Evolutionary conservation across 2,888 invertebrate genomes (phyloP).

Genomic region (Perizoma affinitatum): DNA sequence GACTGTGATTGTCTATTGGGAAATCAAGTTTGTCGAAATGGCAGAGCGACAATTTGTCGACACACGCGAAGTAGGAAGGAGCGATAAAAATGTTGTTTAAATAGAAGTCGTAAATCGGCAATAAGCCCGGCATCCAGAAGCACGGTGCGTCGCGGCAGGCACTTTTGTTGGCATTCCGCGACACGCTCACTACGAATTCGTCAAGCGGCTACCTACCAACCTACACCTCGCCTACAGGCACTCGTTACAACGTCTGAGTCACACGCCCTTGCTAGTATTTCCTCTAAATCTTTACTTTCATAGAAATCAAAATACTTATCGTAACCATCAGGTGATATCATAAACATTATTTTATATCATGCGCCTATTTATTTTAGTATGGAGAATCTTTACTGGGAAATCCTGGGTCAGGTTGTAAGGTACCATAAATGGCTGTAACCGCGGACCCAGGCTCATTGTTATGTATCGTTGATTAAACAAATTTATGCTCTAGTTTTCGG

Average conservation of each 20-base stretch:
- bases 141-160: conserved; percentile 35
- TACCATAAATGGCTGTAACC: conserved; percentile 1
- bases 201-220: conserved; percentile 39
- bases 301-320: conserved; percentile 19
- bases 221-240: conserved; percentile 35
- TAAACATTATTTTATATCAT: conserved; percentile 8
- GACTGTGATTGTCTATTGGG: conserved; percentile 18
- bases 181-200: conserved; percentile 44
- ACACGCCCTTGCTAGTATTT: conserved; percentile 38
- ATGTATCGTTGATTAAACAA: conserved; percentile 34
- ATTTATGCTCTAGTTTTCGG: conserved; percentile 36
- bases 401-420: background rate
- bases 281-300: conserved; percentile 26
- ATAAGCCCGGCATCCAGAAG: conserved; percentile 47
- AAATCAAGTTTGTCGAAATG: conserved; percentile 17
- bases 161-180: conserved; percentile 52
- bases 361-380: no score
- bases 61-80: conserved; percentile 39
- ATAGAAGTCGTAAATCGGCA: conserved; percentile 57
- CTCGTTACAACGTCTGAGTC: conserved; percentile 43
- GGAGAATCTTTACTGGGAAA: conserved; percentile 6
- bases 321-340: conserved; percentile 18
- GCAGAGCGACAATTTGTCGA: conserved; percentile 17
- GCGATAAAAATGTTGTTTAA: conserved; percentile 49
- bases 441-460: conserved; percentile 14